These are phyloP conservation scores for Donacobius atricapilla DNA, from an alignment of 2,113 vertebrate genomes.

Conservation along the genomic window DNA sequence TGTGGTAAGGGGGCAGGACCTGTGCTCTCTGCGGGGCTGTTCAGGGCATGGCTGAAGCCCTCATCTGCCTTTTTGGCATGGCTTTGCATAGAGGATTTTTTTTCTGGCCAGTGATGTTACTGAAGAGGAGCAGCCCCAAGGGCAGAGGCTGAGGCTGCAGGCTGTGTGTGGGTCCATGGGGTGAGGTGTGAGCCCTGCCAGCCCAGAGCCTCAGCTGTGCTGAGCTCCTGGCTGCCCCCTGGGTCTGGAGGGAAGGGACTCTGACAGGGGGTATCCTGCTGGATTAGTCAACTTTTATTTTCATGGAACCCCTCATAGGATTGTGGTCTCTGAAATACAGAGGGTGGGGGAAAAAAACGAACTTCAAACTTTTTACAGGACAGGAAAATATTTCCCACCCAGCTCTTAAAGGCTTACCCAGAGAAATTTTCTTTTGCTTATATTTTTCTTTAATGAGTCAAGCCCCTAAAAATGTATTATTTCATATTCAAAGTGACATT, in stretches of 20 bases:
- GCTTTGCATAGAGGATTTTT: not conserved
- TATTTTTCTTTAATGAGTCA: conserved; percentile 61
- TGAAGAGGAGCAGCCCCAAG: not conserved
- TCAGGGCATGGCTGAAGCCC: not conserved
- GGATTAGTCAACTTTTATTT: not conserved
- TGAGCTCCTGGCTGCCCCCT: accelerated
- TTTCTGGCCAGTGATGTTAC: not conserved
- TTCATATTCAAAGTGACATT: conserved; percentile 65
- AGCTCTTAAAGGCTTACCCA: not conserved
- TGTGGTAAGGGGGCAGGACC: not conserved
- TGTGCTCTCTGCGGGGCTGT: not conserved
- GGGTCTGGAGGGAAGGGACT: not conserved
- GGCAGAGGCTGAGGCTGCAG: not conserved
- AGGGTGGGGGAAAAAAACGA: accelerated
- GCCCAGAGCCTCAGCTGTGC: accelerated
- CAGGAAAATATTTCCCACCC: not conserved
- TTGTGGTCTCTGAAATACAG: not conserved
- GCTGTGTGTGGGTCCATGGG: accelerated
- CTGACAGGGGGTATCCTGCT: not conserved
- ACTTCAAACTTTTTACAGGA: not conserved
- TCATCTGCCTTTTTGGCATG: not conserved
- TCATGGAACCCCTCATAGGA: not conserved
- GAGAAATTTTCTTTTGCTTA: not conserved
- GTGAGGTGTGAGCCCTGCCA: not conserved
- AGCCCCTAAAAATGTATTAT: conserved; percentile 59